These are phyloP conservation scores for Theristicus caerulescens DNA, from an alignment of 2,113 vertebrate genomes.

Conservation along the genomic window DNA sequence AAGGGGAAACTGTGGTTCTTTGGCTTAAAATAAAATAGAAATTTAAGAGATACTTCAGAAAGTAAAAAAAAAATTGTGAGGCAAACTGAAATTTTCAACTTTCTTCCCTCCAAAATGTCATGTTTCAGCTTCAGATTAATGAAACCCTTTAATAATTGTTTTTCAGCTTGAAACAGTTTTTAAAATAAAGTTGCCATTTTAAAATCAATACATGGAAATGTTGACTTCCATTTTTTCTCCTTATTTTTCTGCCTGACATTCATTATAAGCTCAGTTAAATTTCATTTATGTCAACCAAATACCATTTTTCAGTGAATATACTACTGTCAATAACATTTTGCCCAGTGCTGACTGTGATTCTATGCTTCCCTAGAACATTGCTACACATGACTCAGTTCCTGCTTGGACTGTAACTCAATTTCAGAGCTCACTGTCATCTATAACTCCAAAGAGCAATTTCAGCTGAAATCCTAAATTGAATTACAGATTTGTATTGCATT, in stretches of 20 bases:
- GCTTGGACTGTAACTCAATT: slow-evolving; percentile 54
- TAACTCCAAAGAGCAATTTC: slow-evolving; percentile 54
- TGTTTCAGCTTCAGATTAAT: neutral
- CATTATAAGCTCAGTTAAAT: neutral
- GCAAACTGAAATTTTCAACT: neutral
- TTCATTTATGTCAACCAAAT: neutral
- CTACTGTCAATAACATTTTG: slow-evolving; percentile 13
- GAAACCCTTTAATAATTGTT: slow-evolving; percentile 10
- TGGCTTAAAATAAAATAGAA: neutral
- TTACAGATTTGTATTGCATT: slow-evolving; percentile 44
- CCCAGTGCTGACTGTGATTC: neutral
- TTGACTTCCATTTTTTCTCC: neutral
- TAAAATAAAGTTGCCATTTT: slow-evolving; percentile 16
- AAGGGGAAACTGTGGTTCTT: neutral
- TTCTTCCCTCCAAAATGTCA: neutral
- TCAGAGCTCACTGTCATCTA: slow-evolving; percentile 28
- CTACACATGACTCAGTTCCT: slow-evolving; percentile 63
- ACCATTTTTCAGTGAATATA: neutral
- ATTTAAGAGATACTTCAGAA: neutral
- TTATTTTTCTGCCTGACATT: neutral
- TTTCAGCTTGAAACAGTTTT: neutral
- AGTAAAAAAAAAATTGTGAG: neutral
- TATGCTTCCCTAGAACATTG: slow-evolving; percentile 10
- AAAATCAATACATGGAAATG: slow-evolving; percentile 32
- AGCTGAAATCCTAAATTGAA: slow-evolving; percentile 55